Evolutionary conservation across 1,140 invertebrate species (phyloP).

Genomic region (Cryptotermes secundus): DNA sequence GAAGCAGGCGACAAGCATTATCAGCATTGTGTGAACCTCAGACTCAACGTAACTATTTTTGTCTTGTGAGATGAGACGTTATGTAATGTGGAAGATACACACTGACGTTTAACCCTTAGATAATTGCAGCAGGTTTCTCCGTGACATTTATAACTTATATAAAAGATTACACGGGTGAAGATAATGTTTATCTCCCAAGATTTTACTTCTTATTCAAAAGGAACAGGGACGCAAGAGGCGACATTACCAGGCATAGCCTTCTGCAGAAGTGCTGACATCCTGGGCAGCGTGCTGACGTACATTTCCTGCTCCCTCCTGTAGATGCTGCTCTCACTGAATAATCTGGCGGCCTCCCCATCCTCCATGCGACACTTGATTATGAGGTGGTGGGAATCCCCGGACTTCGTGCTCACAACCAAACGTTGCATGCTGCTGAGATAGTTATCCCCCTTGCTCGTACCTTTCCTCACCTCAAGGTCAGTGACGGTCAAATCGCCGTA

Average conservation of each 20-base stretch:
- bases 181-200: too few species aligned
- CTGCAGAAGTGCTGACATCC: not conserved
- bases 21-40: too few species aligned
- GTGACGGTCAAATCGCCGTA: not conserved
- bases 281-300: not conserved
- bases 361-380: not conserved
- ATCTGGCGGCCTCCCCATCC: not conserved
- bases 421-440: not conserved
- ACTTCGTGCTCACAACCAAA: not conserved
- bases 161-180: too few species aligned
- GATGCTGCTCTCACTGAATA: not conserved
- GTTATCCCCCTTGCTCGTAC: not conserved
- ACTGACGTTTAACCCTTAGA: too few species aligned
- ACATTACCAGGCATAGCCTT: not conserved
- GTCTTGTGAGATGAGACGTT: too few species aligned
- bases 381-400: not conserved
- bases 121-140: too few species aligned
- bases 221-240: too few species aligned
- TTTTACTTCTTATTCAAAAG: too few species aligned
- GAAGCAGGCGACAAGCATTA: too few species aligned
- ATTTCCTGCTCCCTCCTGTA: not conserved
- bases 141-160: too few species aligned
- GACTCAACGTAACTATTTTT: too few species aligned
- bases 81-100: too few species aligned
- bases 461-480: not conserved